phyloP scores from a whole-genome alignment of 2,113 vertebrate genomes.

The Phasianus colchicus region DNA sequence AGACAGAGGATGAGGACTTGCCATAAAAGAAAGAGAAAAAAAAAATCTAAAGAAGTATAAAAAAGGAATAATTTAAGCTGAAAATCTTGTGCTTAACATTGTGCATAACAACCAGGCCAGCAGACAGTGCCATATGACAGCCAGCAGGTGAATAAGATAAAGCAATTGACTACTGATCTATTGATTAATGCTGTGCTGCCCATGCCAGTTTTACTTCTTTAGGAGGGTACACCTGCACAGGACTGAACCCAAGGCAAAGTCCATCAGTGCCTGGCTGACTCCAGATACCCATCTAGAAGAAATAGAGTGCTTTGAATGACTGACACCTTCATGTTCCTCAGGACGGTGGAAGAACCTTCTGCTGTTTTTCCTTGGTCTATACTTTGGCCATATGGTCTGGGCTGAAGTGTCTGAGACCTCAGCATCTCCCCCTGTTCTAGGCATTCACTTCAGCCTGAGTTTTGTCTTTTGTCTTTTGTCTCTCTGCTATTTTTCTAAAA shows the following conservation, averaged over 20 bases:
- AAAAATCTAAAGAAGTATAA: background rate
- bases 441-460: background rate
- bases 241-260: background rate
- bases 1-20: constrained; percentile 22
- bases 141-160: constrained; percentile 27
- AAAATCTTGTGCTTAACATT: constrained; percentile 10
- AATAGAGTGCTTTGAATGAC: background rate
- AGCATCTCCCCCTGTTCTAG: background rate
- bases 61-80: constrained; percentile 39
- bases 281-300: background rate
- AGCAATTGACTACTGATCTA: constrained; percentile 54
- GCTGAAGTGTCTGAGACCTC: background rate
- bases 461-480: background rate
- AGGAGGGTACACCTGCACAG: background rate
- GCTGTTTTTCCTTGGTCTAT: background rate
- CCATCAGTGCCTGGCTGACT: background rate
- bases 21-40: background rate
- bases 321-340: background rate
- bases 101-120: constrained; percentile 27
- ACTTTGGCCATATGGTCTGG: background rate
- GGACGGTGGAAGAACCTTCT: background rate
- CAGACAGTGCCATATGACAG: constrained; percentile 16
- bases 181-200: constrained; percentile 19
- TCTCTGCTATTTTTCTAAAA: background rate
- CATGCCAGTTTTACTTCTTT: background rate